Evolutionary conservation across 2,797 vertebrate species (phyloP), one percentile per base, ranked within the genome.

Genomic region (Todus mexicanus): DNA sequence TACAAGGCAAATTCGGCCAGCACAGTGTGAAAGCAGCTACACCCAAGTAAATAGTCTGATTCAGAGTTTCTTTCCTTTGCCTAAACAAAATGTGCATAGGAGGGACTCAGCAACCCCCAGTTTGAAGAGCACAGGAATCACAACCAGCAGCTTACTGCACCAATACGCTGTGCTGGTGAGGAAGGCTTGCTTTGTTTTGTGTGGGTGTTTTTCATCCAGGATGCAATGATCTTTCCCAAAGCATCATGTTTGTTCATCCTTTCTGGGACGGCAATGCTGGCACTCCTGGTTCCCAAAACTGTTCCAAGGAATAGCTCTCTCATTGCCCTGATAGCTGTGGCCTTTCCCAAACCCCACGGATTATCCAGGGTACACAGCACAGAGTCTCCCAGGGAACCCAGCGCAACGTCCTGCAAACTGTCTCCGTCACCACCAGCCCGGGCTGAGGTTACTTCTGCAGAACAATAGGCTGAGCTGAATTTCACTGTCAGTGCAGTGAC

Each of bases 401-500:
- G 70, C 26, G 20, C 50, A 48, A 57, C 6, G 1, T 89, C 91
- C 85, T 86, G 72, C 69, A 79, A 78, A 69, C 43, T 85, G 81
- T 11, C 18, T 79, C 81, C 2, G 0, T 70, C 16, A 43, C 54
- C 77, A 45, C 38, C 5, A 43, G 72, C 87, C 81, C 10, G 8
- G 71, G 74, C 75, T 76, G 87, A 86, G 65, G 70, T 89, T 96
- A 37, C 77, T 80, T 57, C 77, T 71, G 66, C 57, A 79, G 87
- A 90, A 94, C 94, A 95, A 96, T 43, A 65, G 92, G 70, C 91
- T 59, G 72, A 87, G 92, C 87, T 1, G 1, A 93, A 91, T 92
- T 92, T 92, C 70, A 63, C 75, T 96, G 95, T 96, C 96, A 94
- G 89, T 1, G 0, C 1, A 2, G 94, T 96, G 95, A 97, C 94